phyloP scores from a whole-genome alignment of 2,113 vertebrate genomes.

The Xiphophorus couchianus region DNA sequence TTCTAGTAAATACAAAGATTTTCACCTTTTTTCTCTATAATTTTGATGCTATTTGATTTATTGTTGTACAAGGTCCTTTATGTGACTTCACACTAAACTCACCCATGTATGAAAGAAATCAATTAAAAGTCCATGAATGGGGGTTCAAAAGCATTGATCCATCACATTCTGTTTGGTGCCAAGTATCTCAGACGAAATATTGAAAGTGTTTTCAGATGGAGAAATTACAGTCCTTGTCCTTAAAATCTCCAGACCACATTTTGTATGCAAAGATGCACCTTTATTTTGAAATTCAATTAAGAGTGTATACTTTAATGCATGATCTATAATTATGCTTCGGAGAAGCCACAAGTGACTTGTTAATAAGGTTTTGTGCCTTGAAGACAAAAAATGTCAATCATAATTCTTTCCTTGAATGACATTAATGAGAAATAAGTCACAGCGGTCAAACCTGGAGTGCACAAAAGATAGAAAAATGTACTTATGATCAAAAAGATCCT shows the following conservation, averaged over 20 bases:
- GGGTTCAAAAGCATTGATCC: neutral
- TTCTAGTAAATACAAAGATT: neutral
- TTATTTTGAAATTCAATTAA: slow-evolving; percentile 55
- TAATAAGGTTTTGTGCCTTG: slow-evolving; percentile 65
- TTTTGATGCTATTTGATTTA: neutral
- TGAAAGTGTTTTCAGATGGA: slow-evolving; percentile 13
- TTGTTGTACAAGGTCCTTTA: neutral
- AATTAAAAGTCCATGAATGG: neutral
- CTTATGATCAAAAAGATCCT: neutral
- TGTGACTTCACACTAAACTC: neutral
- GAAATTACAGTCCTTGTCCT: slow-evolving; percentile 36
- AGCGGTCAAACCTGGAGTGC: slow-evolving; percentile 4
- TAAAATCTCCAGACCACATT: slow-evolving; percentile 46
- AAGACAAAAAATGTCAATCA: slow-evolving; percentile 62
- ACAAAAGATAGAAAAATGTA: slow-evolving; percentile 9
- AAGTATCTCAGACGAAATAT: neutral
- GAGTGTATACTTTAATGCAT: slow-evolving; percentile 38
- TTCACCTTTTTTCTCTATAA: neutral
- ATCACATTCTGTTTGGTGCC: neutral
- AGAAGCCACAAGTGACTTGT: slow-evolving; percentile 32
- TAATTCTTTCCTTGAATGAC: slow-evolving; percentile 31
- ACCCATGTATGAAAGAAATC: neutral
- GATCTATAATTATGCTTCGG: slow-evolving; percentile 50
- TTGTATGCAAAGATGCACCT: slow-evolving; percentile 51
- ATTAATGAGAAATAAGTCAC: slow-evolving; percentile 33